A percentile compares a stretch with the other conserved stretches of the same genome.
phyloP scores from a whole-genome alignment of 2,797 vertebrate species.

The Arctocebus calabarensis region DNA sequence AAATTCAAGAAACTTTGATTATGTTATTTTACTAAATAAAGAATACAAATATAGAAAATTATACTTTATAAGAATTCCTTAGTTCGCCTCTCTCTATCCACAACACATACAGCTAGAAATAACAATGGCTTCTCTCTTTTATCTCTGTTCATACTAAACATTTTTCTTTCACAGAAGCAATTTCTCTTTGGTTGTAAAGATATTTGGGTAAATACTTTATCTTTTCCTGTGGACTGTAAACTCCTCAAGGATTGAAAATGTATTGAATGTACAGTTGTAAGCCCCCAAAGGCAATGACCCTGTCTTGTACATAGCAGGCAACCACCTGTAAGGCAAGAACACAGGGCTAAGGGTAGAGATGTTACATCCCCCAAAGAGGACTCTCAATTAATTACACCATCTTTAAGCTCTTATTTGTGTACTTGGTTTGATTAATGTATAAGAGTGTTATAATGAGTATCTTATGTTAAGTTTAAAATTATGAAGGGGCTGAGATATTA shows the following conservation, averaged over 20 bases:
- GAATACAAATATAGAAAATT: not conserved
- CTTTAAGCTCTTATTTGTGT: not conserved
- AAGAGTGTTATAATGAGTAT: conserved; percentile 30
- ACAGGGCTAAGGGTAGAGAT: not conserved
- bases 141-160: not conserved
- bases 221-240: not conserved
- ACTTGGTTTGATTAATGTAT: conserved; percentile 43
- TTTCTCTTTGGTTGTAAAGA: conserved; percentile 22
- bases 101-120: not conserved
- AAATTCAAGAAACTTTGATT: not conserved
- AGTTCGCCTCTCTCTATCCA: not conserved
- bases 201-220: conserved; percentile 12
- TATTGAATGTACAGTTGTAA: not conserved
- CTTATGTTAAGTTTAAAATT: conserved; percentile 1
- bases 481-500: not conserved
- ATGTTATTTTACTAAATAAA: not conserved
- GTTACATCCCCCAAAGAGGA: not conserved
- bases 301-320: not conserved
- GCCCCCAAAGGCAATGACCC: not conserved
- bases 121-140: not conserved
- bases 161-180: not conserved
- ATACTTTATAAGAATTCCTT: not conserved
- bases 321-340: not conserved
- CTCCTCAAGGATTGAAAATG: not conserved
- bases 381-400: not conserved